A percentile compares a stretch with the other conserved stretches of the same genome.
Evolutionary conservation across 2,113 vertebrate species (phyloP).

Genomic region (Excalfactoria chinensis): DNA sequence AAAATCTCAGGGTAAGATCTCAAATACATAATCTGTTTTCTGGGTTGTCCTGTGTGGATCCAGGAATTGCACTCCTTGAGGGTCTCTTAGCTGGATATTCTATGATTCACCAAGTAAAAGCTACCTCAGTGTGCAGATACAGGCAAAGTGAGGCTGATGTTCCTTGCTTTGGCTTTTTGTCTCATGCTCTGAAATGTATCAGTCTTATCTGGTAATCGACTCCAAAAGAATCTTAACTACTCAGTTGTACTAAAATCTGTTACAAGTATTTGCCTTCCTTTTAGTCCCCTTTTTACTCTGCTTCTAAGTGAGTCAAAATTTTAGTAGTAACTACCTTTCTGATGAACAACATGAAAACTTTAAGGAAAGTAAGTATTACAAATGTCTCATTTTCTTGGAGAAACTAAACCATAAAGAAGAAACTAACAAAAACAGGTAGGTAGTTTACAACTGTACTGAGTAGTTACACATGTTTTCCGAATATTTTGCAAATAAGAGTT

Average conservation of each 20-base stretch:
- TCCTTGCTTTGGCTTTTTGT: not conserved
- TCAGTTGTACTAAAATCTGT: not conserved
- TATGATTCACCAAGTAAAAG: not conserved
- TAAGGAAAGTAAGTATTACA: not conserved
- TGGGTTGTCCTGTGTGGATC: not conserved
- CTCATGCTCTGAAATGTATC: rapidly evolving
- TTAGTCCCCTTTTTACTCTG: not conserved
- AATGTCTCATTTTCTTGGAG: not conserved
- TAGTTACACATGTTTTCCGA: not conserved
- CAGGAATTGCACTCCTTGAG: not conserved
- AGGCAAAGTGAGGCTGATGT: not conserved
- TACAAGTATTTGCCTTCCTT: not conserved
- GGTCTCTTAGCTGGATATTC: not conserved
- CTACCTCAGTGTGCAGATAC: not conserved
- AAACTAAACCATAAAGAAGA: not conserved
- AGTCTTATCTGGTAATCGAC: not conserved
- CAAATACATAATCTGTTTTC: not conserved
- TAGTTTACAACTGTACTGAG: not conserved
- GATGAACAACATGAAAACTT: not conserved
- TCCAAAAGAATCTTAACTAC: not conserved
- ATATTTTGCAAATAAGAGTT: not conserved
- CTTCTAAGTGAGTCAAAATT: not conserved
- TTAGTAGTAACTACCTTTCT: not conserved
- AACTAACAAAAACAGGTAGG: not conserved
- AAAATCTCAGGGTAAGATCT: not conserved